A percentile compares a stretch with the other conserved stretches of the same genome.
Evolutionary conservation across 1,140 invertebrate species (phyloP).

Genomic region (Drosophila parvula): DNA sequence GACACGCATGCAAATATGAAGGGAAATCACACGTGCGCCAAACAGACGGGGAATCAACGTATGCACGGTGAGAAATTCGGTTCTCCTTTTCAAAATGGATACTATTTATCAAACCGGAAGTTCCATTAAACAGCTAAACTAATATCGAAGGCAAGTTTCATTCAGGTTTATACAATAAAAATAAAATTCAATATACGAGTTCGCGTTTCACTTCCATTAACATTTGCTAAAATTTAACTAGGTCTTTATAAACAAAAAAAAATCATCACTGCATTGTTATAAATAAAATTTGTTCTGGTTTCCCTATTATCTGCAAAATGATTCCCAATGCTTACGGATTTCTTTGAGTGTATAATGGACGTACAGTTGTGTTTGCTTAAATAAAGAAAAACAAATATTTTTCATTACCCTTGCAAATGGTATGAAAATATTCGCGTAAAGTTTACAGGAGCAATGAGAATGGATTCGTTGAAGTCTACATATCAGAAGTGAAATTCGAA

Average conservation of each 20-base stretch:
- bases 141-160: too few relatives aligned
- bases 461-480: constrained; percentile 7
- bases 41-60: constrained; percentile 20
- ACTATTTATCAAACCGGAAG: too few relatives aligned
- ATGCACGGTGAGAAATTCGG: constrained; percentile 23
- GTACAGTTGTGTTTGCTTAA: constrained; percentile 11
- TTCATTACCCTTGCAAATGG: constrained; percentile 19
- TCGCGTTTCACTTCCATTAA: background rate
- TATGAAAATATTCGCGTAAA: constrained; percentile 18
- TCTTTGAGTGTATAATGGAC: background rate
- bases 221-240: background rate
- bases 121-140: background rate
- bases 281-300: too few relatives aligned
- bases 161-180: background rate
- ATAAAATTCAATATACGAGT: background rate
- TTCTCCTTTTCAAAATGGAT: too few relatives aligned
- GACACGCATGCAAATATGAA: constrained; percentile 82
- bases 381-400: constrained; percentile 24
- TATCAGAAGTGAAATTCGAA: constrained; percentile 9
- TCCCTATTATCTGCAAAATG: background rate
- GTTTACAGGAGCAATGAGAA: background rate
- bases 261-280: background rate
- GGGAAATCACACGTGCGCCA: constrained; percentile 66
- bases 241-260: background rate
- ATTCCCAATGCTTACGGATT: background rate